Evolutionary conservation across 2,797 vertebrate species (phyloP), one percentile per base, ranked within the genome.

Genomic region (Nannoperca australis): DNA sequence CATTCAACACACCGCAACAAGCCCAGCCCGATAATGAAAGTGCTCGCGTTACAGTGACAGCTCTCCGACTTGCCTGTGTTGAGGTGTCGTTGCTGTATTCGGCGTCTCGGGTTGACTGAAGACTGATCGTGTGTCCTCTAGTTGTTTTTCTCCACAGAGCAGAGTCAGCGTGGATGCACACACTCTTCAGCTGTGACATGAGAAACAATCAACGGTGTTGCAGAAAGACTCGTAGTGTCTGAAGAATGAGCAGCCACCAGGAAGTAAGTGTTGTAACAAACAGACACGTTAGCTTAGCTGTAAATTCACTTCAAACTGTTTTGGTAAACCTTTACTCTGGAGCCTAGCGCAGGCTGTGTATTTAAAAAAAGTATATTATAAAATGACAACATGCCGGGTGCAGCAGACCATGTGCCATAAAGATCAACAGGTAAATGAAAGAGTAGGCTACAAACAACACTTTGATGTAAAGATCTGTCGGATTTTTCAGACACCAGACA

Each of bases 221-320:
- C 42, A 61, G 27, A 68, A 40, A 61, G 49, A 74, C 30, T 30
- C 14, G 2, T 1, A 50, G 9, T 11, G 10, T 15, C 65, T 53
- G 61, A 67, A 88, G 67, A 85, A 93, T 92, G 91, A 84, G 40
- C 77, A 38, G 64, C 17, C 61, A 81, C 13, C 71, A 85, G 85
- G 89, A 92, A 86, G 93, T 94, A 91, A 92, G 93, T 93, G 74
- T 58, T 85, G 63, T 66, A 78, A 88, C 51, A 70, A 68, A 79
- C 71, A 64, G 3, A 27, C 4, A 42, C 55, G 61, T 63, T 69
- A 40, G 59, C 34, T 64, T 0, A 70, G 36, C 5, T 54, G 14
- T 4, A 18, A 47, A 54, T 32, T n/a, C 32, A 50, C 59, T 44
- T 47, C 60, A 2, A 68, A 36, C 50, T 24, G 61, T 51, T 64